phyloP scores from a whole-genome alignment of 2,888 invertebrate genomes.

The Dorcus hopei region DNA sequence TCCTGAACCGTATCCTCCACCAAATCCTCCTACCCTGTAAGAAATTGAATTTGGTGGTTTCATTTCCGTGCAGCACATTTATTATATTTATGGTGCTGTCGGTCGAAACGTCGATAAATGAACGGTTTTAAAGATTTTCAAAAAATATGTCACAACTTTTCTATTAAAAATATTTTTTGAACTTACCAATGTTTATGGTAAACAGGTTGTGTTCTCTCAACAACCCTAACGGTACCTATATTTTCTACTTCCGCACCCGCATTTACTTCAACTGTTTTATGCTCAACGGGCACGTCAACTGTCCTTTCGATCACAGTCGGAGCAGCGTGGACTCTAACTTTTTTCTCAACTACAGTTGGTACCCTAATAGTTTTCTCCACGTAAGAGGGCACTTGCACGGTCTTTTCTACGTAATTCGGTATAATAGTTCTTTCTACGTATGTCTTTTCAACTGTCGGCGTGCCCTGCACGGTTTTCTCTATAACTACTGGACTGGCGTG shows the following conservation, averaged over 20 bases:
- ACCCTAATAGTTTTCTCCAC: slow-evolving; percentile 45
- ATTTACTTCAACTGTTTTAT: no score
- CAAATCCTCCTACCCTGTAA: not conserved
- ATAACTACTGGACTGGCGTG: slow-evolving; percentile 23
- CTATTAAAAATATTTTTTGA: no score
- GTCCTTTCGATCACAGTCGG: slow-evolving; percentile 43
- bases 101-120: no score
- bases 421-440: slow-evolving; percentile 43
- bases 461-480: slow-evolving; percentile 27
- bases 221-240: no score
- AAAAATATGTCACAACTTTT: no score
- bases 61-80: no score
- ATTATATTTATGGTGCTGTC: no score
- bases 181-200: no score
- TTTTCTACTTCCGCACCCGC: no score
- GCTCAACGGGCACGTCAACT: slow-evolving; percentile 28
- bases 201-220: no score
- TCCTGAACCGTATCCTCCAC: not conserved
- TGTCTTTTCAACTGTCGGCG: slow-evolving; percentile 30
- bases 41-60: no score
- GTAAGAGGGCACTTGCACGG: slow-evolving; percentile 43
- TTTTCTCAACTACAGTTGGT: slow-evolving; percentile 44
- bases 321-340: slow-evolving; percentile 38
- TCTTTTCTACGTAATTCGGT: slow-evolving; percentile 45
- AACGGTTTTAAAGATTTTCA: no score